Evolutionary conservation across 2,797 vertebrate genomes (phyloP).

Genomic region (Cyclopterus lumpus): DNA sequence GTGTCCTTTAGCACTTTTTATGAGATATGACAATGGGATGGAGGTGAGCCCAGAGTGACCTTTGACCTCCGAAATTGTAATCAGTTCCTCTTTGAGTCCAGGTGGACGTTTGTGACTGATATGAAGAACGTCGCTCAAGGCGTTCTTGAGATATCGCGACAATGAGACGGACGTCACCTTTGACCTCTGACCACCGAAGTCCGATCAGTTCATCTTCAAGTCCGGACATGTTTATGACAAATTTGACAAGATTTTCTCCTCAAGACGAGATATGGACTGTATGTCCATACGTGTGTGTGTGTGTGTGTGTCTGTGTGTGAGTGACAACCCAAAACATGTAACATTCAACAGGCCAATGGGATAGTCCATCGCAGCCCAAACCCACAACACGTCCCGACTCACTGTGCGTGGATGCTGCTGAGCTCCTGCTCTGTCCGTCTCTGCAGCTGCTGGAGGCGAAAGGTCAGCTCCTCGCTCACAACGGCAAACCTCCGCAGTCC

Average conservation of each 20-base stretch:
- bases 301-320: background rate
- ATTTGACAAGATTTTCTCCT: no score
- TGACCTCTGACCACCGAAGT: background rate
- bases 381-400: conserved; percentile 40
- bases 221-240: background rate
- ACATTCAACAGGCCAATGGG: background rate
- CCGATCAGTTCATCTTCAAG: background rate
- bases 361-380: no score
- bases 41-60: background rate
- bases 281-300: no score
- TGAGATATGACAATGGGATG: background rate
- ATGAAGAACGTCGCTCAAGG: background rate
- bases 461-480: conserved; percentile 62
- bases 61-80: background rate
- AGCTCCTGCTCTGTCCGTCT: conserved; percentile 76
- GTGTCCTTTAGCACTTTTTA: background rate
- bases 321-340: background rate
- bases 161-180: background rate
- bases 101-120: background rate
- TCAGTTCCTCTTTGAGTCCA: background rate
- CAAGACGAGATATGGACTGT: no score
- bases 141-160: no score
- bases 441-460: conserved; percentile 72
- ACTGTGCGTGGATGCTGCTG: conserved; percentile 59
- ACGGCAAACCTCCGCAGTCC: conserved; percentile 51